phyloP scores from a whole-genome alignment of 2,113 vertebrate species.

The Gnathonemus longibarbis region DNA sequence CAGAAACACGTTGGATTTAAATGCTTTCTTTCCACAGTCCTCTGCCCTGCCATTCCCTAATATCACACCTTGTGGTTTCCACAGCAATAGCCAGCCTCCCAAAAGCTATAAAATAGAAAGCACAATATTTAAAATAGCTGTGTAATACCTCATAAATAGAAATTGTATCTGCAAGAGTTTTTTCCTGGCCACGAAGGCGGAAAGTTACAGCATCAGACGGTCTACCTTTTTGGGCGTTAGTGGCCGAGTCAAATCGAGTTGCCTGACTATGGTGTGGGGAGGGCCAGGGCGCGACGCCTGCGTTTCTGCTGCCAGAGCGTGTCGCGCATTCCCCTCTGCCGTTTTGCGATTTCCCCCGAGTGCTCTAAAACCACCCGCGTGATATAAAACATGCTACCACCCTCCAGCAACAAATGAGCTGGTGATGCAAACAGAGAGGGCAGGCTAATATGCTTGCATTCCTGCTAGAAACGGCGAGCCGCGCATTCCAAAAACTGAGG shows the following conservation, averaged over 20 bases:
- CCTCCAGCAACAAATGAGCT: slow-evolving; percentile 36
- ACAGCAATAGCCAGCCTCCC: neutral
- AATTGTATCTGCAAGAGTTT: neutral
- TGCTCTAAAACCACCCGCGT: slow-evolving; percentile 57
- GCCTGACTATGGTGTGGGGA: neutral
- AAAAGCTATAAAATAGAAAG: neutral
- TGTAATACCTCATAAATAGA: neutral
- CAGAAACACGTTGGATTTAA: slow-evolving; percentile 4
- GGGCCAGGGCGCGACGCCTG: neutral
- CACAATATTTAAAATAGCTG: neutral
- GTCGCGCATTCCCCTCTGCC: neutral
- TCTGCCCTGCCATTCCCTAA: slow-evolving; percentile 32
- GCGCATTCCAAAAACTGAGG: neutral
- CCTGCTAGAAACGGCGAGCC: slow-evolving; percentile 38
- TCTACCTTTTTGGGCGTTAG: neutral
- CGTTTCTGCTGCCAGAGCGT: neutral
- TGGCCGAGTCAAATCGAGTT: neutral
- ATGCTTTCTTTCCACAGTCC: slow-evolving; percentile 15
- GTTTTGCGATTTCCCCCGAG: slow-evolving; percentile 36
- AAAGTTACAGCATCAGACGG: neutral
- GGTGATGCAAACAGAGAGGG: slow-evolving; percentile 34
- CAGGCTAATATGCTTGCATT: slow-evolving; percentile 44
- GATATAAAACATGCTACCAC: slow-evolving; percentile 57
- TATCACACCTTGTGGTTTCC: neutral
- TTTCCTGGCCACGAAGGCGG: neutral